Conservation (phyloP, 2,113 vertebrate genomes). For the Leptocoma aspasia region DNA sequence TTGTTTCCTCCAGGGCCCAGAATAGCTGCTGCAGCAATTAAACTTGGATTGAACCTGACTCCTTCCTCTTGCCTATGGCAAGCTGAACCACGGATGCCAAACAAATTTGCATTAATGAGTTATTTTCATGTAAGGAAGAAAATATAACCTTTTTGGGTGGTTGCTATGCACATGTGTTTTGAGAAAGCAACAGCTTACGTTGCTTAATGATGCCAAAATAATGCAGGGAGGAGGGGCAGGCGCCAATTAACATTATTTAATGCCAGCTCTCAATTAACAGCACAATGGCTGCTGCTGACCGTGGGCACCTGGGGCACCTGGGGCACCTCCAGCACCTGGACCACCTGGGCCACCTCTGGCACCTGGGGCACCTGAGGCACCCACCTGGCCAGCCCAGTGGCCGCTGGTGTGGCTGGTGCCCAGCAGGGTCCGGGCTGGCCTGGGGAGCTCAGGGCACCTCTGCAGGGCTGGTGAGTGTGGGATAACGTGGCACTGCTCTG, state of each 20-base stretch:
- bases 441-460: accelerated
- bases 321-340: neutral
- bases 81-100: neutral
- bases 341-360: neutral
- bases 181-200: neutral
- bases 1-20: neutral
- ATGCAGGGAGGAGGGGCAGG: neutral
- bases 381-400: neutral
- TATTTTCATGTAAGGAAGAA: neutral
- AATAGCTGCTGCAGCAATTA: constrained; percentile 24
- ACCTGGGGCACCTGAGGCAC: neutral
- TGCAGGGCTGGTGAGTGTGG: neutral
- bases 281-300: neutral
- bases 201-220: neutral
- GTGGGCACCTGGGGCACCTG: neutral
- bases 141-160: neutral
- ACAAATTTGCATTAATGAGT: constrained; percentile 19
- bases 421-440: accelerated
- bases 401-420: too few relatives aligned
- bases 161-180: neutral
- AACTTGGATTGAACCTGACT: constrained; percentile 35
- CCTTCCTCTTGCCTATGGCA: constrained; percentile 4
- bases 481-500: neutral
- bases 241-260: neutral
- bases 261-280: neutral